Evolutionary conservation across 2,113 vertebrate genomes (phyloP), one percentile per base, ranked within the genome.

Genomic region (Ramphastos sulfuratus): DNA sequence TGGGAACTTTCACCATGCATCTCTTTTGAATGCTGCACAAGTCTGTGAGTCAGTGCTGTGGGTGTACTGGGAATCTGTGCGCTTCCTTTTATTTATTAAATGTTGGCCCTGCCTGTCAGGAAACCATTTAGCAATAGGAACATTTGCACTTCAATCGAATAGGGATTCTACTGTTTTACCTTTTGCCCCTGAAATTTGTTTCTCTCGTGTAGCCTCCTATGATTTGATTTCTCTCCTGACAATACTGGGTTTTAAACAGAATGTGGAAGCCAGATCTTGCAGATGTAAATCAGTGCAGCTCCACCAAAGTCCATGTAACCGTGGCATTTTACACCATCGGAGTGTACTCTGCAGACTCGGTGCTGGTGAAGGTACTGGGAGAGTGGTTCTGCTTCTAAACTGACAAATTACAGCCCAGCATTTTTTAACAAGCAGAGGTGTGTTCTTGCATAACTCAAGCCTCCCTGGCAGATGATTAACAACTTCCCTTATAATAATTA

Each of bases 1-100:
- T 75, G 71, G 82, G 80, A 82, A 76, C 83, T 94, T 94, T 37
- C 25, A 71, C 44, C 64, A 30, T 42, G 31, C 27, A 3, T 85
- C 23, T 14, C 54, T 84, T 92, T 30, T 91, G 90, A 96, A 96
- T 92, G 89, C 71, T 2, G n/a, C 74, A 21, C 63, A 37, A 87
- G 83, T 85, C 80, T 3, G 0, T 95, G 93, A 97, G 92, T 94
- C 93, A 97, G 90, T 83, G 69, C 23, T 87, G 74, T 94, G 91
- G 93, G 91, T 72, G 77, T 92, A 79, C 87, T 92, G 93, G 95
- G 93, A 95, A 86, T 86, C 96, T 90, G 82, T 77, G 37, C 69
- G 90, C 85, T 93, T 96, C 92, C 93, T 94, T 91, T 92, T 96
- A 95, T 96, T 96, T 95, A 95, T 93, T 93, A 95, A 93, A 89